Conservation (phyloP, 2,113 vertebrate genomes). For the Aythya baeri region DNA sequence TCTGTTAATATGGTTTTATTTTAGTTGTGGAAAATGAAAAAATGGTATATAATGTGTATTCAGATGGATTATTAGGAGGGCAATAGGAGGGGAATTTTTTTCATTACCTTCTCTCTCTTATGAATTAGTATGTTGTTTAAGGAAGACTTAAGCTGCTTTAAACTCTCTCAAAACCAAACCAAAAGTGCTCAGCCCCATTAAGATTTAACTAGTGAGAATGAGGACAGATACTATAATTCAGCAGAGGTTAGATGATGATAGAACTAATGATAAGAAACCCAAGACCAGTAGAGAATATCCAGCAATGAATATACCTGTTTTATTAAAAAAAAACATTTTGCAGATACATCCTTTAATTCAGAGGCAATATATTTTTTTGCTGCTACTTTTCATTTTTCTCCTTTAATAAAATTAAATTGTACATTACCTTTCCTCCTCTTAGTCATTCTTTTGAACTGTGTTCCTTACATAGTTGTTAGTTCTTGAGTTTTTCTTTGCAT, state of each 20-base stretch:
- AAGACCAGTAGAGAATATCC: neutral
- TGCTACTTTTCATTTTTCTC: neutral
- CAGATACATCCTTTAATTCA: neutral
- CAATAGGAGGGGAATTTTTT: neutral
- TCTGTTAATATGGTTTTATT: neutral
- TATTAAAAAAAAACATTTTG: neutral
- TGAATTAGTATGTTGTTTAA: neutral
- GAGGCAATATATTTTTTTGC: neutral
- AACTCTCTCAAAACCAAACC: neutral
- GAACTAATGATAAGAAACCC: neutral
- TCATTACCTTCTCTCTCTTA: neutral
- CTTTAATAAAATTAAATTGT: neutral
- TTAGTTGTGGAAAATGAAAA: neutral
- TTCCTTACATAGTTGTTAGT: neutral
- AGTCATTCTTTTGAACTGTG: neutral
- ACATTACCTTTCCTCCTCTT: neutral
- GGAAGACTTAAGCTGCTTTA: neutral
- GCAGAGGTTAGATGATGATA: accelerated
- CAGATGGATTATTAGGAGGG: neutral
- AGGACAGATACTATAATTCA: neutral
- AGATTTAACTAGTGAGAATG: neutral
- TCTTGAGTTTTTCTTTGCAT: neutral
- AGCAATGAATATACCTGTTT: neutral
- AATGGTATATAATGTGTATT: neutral
- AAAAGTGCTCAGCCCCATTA: neutral